phyloP scores from a whole-genome alignment of 2,888 invertebrate species.

The Brenthis daphne region DNA sequence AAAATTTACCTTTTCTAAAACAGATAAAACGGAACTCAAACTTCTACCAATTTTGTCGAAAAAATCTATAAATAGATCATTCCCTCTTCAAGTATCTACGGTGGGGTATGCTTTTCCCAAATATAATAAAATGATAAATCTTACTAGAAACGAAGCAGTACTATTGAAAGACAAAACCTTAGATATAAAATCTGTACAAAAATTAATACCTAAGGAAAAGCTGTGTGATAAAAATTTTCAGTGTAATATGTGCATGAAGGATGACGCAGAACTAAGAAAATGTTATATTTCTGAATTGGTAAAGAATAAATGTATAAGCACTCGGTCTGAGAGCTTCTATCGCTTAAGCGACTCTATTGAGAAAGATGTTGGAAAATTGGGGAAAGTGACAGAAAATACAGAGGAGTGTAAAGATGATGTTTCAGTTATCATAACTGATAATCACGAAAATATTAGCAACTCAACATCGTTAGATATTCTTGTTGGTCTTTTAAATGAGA shows the following conservation, averaged over 20 bases:
- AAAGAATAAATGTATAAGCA: background rate
- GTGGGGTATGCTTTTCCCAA: constrained; percentile 60
- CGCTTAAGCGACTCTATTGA: constrained; percentile 2
- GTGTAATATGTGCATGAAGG: background rate
- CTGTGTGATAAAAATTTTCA: constrained; percentile 9
- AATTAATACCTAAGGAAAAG: background rate
- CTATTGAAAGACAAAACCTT: background rate
- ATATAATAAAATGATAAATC: constrained; percentile 29
- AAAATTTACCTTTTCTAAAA: constrained; percentile 43
- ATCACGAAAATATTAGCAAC: constrained; percentile 49
- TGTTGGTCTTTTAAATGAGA: constrained; percentile 69
- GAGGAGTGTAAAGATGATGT: background rate
- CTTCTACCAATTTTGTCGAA: constrained; percentile 49
- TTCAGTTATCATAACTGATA: constrained; percentile 14
- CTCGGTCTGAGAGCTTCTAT: background rate
- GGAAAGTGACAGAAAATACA: background rate
- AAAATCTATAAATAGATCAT: constrained; percentile 50
- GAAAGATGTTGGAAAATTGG: background rate
- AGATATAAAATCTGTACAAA: background rate
- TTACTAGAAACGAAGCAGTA: constrained; percentile 32
- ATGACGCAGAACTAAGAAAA: background rate
- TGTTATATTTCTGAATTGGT: background rate
- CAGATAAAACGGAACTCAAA: constrained; percentile 48
- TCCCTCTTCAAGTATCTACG: constrained; percentile 64
- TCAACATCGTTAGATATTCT: constrained; percentile 69